Evolutionary conservation across 23 tunicate species (phyloP).

Genomic region (Halocynthia aurantium): DNA sequence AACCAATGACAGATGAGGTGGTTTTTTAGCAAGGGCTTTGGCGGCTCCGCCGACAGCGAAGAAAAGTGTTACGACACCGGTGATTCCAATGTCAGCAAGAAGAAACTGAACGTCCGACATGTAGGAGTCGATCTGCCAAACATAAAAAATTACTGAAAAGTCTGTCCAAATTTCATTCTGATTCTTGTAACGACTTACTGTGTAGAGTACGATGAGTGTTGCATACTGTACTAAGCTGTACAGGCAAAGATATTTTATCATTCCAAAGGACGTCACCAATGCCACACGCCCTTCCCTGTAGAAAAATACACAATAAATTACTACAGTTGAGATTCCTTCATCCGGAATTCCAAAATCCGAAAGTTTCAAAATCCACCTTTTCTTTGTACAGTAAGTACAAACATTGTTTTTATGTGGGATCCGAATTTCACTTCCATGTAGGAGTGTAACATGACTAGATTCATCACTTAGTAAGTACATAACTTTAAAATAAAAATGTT

Average conservation of each 20-base stretch:
- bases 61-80: conserved; percentile 9
- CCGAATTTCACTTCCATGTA: no score
- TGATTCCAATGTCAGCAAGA: conserved; percentile 2
- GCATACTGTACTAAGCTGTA: conserved; percentile 19
- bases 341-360: no score
- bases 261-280: conserved; percentile 23
- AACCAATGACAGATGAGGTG: conserved; percentile 14
- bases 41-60: conserved; percentile 28
- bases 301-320: not conserved
- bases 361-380: no score
- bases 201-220: conserved; percentile 9
- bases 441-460: no score
- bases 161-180: not conserved
- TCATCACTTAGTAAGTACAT: no score
- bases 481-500: no score
- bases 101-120: conserved; percentile 10
- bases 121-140: conserved; percentile 11
- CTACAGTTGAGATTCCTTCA: no score
- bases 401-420: no score
- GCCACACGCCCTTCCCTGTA: conserved; percentile 22
- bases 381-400: no score
- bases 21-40: conserved; percentile 1
- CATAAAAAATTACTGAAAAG: not conserved
- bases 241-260: conserved; percentile 19
- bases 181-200: conserved; percentile 8